Evolutionary conservation across 2,113 vertebrate genomes (phyloP).

Genomic region (Anguilla japonica): DNA sequence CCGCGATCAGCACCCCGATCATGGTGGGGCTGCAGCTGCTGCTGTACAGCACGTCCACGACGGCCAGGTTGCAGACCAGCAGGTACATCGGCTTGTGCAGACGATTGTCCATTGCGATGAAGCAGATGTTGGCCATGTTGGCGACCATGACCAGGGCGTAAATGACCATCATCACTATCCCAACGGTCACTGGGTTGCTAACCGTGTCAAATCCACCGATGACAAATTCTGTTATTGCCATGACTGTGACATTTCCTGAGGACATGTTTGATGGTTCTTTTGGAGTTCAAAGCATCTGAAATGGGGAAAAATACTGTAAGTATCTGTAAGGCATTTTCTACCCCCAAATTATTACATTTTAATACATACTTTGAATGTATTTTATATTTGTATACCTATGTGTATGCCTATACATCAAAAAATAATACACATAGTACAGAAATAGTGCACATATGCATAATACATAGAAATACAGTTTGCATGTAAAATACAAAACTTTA

Average conservation of each 20-base stretch:
- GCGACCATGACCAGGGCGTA: slow-evolving; percentile 32
- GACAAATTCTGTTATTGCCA: slow-evolving; percentile 38
- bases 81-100: slow-evolving; percentile 55
- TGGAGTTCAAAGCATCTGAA: background rate
- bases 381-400: too few species aligned
- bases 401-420: too few species aligned
- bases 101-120: slow-evolving; percentile 39
- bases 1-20: slow-evolving; percentile 34
- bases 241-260: slow-evolving; percentile 31
- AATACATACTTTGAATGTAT: too few species aligned
- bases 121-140: slow-evolving; percentile 36
- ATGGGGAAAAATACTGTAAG: background rate
- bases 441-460: too few species aligned
- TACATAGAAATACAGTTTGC: too few species aligned
- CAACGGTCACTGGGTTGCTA: slow-evolving; percentile 27
- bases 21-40: slow-evolving; percentile 42
- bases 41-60: slow-evolving; percentile 45
- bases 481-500: too few species aligned
- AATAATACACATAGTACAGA: too few species aligned
- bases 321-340: background rate
- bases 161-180: too few species aligned
- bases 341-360: background rate
- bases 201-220: slow-evolving; percentile 44
- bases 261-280: slow-evolving; percentile 31
- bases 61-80: slow-evolving; percentile 50